phyloP scores from a whole-genome alignment of 2,888 invertebrate species.

The Melanostoma mellinum region DNA sequence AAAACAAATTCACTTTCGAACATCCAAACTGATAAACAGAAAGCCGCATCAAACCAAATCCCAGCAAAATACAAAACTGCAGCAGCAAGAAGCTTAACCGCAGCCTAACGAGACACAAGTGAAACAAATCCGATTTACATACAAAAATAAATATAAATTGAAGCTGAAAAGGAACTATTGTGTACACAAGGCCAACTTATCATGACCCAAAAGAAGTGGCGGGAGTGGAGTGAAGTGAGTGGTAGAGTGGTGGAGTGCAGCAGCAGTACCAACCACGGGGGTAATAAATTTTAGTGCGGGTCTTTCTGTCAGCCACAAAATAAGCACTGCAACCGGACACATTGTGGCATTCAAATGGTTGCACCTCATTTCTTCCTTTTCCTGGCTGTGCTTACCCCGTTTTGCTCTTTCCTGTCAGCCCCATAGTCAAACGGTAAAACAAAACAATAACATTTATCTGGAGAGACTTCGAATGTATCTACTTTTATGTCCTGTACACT shows the following conservation, averaged over 20 bases:
- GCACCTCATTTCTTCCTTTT: conserved; percentile 62
- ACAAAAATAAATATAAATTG: conserved; percentile 80
- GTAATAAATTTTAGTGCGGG: conserved; percentile 61
- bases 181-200: neutral
- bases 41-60: conserved; percentile 42
- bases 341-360: conserved; percentile 68
- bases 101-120: conserved; percentile 75
- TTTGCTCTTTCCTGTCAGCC: neutral
- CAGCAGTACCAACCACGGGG: conserved; percentile 1
- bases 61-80: conserved; percentile 42
- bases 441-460: conserved; percentile 59
- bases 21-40: conserved; percentile 38
- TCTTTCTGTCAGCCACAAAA: conserved; percentile 67
- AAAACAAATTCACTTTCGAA: conserved; percentile 58
- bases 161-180: conserved; percentile 76
- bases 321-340: conserved; percentile 70
- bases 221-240: neutral
- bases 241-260: conserved; percentile 7
- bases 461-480: conserved; percentile 36
- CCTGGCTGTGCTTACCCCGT: neutral
- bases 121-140: conserved; percentile 79
- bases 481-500: conserved; percentile 4
- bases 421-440: conserved; percentile 17
- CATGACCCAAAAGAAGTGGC: neutral
- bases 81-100: conserved; percentile 61